Evolutionary conservation across 2,113 vertebrate genomes (phyloP).

Genomic region (Scortum barcoo): DNA sequence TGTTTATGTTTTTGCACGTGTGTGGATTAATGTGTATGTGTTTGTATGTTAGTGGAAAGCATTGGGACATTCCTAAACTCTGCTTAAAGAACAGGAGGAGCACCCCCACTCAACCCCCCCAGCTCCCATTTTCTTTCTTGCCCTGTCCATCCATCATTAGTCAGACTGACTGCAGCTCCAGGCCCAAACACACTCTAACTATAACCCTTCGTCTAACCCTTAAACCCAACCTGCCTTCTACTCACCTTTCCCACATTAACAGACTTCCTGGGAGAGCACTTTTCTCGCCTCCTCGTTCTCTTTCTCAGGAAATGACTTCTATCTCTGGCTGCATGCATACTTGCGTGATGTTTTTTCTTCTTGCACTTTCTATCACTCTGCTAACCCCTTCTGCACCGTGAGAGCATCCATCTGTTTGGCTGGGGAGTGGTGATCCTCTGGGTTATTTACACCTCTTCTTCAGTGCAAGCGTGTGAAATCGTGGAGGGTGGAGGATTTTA

Average conservation of each 20-base stretch:
- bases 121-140: constrained; percentile 27
- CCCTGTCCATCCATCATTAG: constrained; percentile 62
- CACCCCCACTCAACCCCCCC: neutral
- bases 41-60: neutral
- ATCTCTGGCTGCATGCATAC: constrained; percentile 39
- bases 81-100: constrained; percentile 31
- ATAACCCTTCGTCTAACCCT: constrained; percentile 57
- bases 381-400: constrained; percentile 15
- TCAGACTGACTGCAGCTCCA: constrained; percentile 42
- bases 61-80: constrained; percentile 12
- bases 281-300: constrained; percentile 8
- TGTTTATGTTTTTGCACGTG: neutral
- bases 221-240: constrained; percentile 41
- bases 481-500: constrained; percentile 19
- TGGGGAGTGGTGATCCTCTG: constrained; percentile 14
- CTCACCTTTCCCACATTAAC: constrained; percentile 68
- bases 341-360: constrained; percentile 18
- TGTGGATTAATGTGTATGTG: neutral
- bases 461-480: constrained; percentile 19
- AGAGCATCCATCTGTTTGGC: constrained; percentile 56
- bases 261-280: constrained; percentile 51
- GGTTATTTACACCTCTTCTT: constrained; percentile 53
- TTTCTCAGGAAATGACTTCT: constrained; percentile 50
- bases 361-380: constrained; percentile 25
- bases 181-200: constrained; percentile 42